Conservation (phyloP, 2,888 invertebrate species). For the Lomographa bimaculata region DNA sequence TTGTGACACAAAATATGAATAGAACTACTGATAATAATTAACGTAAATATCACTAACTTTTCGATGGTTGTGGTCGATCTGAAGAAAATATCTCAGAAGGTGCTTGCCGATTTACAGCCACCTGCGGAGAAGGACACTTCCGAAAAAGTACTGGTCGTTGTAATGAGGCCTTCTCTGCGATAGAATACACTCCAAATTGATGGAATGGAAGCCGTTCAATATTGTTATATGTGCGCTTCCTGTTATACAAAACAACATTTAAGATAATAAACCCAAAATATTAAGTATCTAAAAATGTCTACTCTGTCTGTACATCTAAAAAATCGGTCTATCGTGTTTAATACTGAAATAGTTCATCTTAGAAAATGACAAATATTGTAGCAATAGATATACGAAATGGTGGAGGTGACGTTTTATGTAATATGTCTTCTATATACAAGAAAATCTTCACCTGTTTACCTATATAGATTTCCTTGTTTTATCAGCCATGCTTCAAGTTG, state of each 20-base stretch:
- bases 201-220: constrained; percentile 62
- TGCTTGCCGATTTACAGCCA: constrained; percentile 46
- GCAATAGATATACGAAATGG: no score
- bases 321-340: no score
- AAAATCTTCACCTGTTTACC: constrained; percentile 68
- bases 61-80: constrained; percentile 55
- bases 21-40: neutral
- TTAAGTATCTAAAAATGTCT: no score
- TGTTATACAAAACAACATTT: no score
- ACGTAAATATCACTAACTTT: no score
- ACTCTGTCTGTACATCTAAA: no score
- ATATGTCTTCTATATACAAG: constrained; percentile 21
- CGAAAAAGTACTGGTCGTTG: constrained; percentile 49
- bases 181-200: constrained; percentile 68
- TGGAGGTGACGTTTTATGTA: no score
- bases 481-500: constrained; percentile 72
- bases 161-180: constrained; percentile 51
- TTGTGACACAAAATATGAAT: constrained; percentile 33
- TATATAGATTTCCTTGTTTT: constrained; percentile 81
- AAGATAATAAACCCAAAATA: no score
- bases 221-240: constrained; percentile 63
- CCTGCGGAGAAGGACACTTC: constrained; percentile 55
- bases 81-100: constrained; percentile 42
- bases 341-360: no score
- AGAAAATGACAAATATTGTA: no score